Evolutionary conservation across 2,113 vertebrate genomes (phyloP).

Genomic region (Oncorhynchus mykiss): DNA sequence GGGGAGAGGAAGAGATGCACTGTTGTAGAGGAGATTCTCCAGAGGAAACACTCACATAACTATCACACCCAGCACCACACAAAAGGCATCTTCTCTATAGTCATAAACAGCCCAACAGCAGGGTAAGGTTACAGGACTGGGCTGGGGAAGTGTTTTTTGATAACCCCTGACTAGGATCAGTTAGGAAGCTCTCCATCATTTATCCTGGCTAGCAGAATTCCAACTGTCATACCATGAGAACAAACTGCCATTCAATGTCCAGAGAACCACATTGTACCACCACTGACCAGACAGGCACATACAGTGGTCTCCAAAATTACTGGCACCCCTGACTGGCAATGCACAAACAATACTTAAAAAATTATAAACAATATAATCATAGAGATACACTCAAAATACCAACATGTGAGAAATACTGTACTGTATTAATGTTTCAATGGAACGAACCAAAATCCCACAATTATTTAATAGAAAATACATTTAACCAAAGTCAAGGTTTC

Average conservation of each 20-base stretch:
- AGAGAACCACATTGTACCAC: constrained; percentile 21
- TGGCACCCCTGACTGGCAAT: too few species aligned
- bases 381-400: too few species aligned
- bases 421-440: too few species aligned
- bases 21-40: background rate
- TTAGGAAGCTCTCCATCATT: constrained; percentile 22
- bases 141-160: background rate
- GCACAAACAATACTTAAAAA: too few species aligned
- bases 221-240: constrained; percentile 18
- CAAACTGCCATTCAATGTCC: constrained; percentile 25
- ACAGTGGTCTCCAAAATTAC: background rate
- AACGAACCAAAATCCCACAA: too few species aligned
- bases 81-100: constrained; percentile 16
- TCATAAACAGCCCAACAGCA: constrained; percentile 15
- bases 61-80: background rate
- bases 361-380: too few species aligned
- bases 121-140: constrained; percentile 6
- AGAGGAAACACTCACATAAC: background rate
- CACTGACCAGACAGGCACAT: constrained; percentile 23
- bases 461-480: too few species aligned
- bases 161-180: constrained; percentile 12
- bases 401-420: too few species aligned
- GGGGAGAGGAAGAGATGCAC: constrained; percentile 10
- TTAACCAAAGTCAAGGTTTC: too few species aligned
- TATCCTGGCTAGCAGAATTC: constrained; percentile 1